Base-by-base conservation (phyloP, 2,113 vertebrate species). In the Cryptotis parvus region DNA sequence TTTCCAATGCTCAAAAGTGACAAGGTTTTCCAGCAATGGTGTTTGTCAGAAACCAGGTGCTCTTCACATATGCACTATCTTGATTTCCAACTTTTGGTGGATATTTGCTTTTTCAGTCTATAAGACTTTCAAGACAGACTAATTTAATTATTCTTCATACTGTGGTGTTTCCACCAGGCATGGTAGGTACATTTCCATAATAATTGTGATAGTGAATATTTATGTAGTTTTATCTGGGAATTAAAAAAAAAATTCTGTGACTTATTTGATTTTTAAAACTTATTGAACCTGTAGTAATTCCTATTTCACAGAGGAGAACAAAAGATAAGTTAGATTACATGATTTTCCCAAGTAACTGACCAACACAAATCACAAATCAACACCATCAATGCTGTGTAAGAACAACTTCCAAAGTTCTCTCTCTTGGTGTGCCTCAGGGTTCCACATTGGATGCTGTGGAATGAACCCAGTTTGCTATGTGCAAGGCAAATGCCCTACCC, bases 41-140 rank as follows among this genome's bases (percentile, higher is more conserved):
- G 31, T 14, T 9, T 84, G 33, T 14, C 12, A 78, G 49, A 69
- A 49, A 12, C 9, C n/a, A 74, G 35, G n/a, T 52, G 15, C 3
- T 41, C 4, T 20, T 84, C 20, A 73, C 2, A 72, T 4, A 45
- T 35, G 4, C 22, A 37, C 22, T 35, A 72, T 55, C 33, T 91
- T 91, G 10, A 58, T 55, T 80, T 73, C 65, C 27, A 90, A 39
- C 91, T 87, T 77, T 75, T 89, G 9, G 26, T 68, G 87, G 11
- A 20, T 55, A 6, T 83, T 63, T 73, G 66, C 33, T 87, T 94
- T 89, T 9, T 27, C 27, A 73, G 68, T 39, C 41, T 33, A 52
- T 72, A 76, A 87, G 58, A 5, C 80, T 87, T 77, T 76, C 6
- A 79, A 39, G 15, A 66, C 31, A 91, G 26, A 61, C 7, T 26